phyloP scores from a whole-genome alignment of 2,113 vertebrate species.

The Bungarus multicinctus region DNA sequence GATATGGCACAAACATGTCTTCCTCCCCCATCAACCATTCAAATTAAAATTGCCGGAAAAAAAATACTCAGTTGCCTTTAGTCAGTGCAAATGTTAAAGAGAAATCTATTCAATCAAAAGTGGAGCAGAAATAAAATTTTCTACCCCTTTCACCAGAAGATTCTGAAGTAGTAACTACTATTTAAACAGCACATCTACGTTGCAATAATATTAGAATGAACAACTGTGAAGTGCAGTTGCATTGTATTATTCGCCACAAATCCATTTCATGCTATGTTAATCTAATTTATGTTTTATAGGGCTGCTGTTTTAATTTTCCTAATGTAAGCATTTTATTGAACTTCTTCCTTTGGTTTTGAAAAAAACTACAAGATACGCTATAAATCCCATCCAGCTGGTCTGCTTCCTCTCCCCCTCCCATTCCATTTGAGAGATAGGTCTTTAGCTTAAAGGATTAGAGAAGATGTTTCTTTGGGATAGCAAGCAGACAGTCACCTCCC shows the following conservation, averaged over 20 bases:
- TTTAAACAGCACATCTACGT: not conserved
- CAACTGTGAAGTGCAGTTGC: not conserved
- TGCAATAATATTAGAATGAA: not conserved
- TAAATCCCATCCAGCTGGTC: not conserved
- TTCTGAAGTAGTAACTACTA: not conserved
- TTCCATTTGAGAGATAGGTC: not conserved
- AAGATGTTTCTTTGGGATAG: not conserved
- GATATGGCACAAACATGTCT: not conserved
- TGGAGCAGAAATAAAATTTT: not conserved
- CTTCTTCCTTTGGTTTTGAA: not conserved
- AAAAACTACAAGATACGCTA: not conserved
- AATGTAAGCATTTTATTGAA: not conserved
- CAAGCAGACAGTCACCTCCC: not conserved
- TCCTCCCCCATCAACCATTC: not conserved
- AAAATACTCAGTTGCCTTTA: not conserved
- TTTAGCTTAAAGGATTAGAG: not conserved
- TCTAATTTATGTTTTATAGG: not conserved
- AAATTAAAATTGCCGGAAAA: not conserved
- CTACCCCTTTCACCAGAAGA: not conserved
- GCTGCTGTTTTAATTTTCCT: not conserved
- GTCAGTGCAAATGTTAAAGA: not conserved
- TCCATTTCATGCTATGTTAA: not conserved
- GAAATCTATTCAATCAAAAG: too few species aligned
- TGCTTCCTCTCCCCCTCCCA: not conserved
- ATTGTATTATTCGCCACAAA: not conserved